These are phyloP conservation scores for Oryzias celebensis DNA, from an alignment of 2,113 vertebrate species.

Conservation along the genomic window DNA sequence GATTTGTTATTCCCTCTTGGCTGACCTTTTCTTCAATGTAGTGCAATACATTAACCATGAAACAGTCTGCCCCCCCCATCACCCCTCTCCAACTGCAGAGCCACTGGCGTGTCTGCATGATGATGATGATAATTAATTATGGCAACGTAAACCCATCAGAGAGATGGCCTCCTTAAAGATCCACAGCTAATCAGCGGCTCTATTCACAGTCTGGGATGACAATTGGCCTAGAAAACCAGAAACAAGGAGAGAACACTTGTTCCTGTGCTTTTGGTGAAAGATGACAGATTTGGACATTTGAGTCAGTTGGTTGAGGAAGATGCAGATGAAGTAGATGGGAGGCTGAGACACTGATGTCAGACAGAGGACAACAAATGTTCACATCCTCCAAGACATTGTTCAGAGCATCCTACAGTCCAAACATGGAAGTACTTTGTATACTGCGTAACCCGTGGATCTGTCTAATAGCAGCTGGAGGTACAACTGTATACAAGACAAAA, in stretches of 20 bases:
- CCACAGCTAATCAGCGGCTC: constrained; percentile 62
- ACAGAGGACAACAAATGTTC: neutral
- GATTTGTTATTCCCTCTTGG: constrained; percentile 34
- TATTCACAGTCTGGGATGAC: constrained; percentile 51
- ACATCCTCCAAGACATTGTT: constrained; percentile 22
- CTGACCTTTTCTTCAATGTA: constrained; percentile 6
- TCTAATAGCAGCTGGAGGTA: constrained; percentile 21
- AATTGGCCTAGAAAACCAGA: constrained; percentile 68
- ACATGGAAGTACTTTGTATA: neutral
- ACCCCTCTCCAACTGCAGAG: constrained; percentile 13
- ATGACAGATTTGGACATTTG: constrained; percentile 14
- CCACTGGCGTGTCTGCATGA: constrained; percentile 46
- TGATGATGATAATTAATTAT: constrained; percentile 68
- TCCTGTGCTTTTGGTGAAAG: constrained; percentile 46
- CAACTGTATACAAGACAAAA: constrained; percentile 18
- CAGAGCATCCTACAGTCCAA: neutral
- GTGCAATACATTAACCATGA: constrained; percentile 30
- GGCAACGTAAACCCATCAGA: constrained; percentile 63
- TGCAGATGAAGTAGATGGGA: too few relatives aligned
- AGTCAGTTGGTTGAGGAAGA: too few relatives aligned
- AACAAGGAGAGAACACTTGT: constrained; percentile 46
- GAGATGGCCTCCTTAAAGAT: constrained; percentile 66
- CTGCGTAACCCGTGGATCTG: constrained; percentile 7
- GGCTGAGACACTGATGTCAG: too few relatives aligned
- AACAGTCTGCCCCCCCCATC: constrained; percentile 18